These are phyloP conservation scores for Arge pagana DNA, from an alignment of 2,888 invertebrate genomes.

Conservation along the genomic window DNA sequence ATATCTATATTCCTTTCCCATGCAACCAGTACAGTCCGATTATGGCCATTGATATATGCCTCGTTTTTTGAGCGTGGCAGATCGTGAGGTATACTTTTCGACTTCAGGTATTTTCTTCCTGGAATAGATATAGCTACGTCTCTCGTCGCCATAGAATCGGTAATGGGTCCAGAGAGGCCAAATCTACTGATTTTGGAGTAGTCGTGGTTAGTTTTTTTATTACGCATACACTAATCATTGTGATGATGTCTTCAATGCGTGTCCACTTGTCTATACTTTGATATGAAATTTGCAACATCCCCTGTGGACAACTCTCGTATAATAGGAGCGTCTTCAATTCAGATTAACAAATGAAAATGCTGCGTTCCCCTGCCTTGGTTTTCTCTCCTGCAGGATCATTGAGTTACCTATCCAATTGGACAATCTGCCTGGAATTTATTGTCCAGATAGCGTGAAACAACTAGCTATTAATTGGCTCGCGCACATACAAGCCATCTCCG, in stretches of 20 bases:
- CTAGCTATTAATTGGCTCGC: slow-evolving; percentile 38
- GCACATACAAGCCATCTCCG: slow-evolving; percentile 32
- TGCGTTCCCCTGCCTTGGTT: slow-evolving; percentile 39
- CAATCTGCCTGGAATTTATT: slow-evolving; percentile 35
- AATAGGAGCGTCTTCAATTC: slow-evolving; percentile 30
- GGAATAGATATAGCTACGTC: slow-evolving; percentile 38
- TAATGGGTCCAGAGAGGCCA: slow-evolving; percentile 38
- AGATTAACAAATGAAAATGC: slow-evolving; percentile 37
- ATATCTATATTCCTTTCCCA: slow-evolving; percentile 47
- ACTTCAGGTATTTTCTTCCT: slow-evolving; percentile 33
- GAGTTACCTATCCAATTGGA: slow-evolving; percentile 35
- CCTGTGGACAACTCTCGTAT: slow-evolving; percentile 30
- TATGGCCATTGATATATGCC: slow-evolving; percentile 41
- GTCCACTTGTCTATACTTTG: slow-evolving; percentile 30
- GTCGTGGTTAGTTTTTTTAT: slow-evolving; percentile 34
- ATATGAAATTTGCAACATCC: slow-evolving; percentile 33
- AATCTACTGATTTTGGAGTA: slow-evolving; percentile 36
- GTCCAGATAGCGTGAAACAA: slow-evolving; percentile 39
- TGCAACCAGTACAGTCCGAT: slow-evolving; percentile 36
- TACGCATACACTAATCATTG: slow-evolving; percentile 37
- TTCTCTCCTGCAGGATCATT: slow-evolving; percentile 41
- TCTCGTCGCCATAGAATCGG: slow-evolving; percentile 32
- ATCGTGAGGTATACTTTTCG: slow-evolving; percentile 40
- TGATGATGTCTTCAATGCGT: slow-evolving; percentile 35
- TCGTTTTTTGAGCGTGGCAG: slow-evolving; percentile 34